Evolutionary conservation across 2,888 invertebrate genomes (phyloP).

Genomic region (Cryptocephalus moraei): DNA sequence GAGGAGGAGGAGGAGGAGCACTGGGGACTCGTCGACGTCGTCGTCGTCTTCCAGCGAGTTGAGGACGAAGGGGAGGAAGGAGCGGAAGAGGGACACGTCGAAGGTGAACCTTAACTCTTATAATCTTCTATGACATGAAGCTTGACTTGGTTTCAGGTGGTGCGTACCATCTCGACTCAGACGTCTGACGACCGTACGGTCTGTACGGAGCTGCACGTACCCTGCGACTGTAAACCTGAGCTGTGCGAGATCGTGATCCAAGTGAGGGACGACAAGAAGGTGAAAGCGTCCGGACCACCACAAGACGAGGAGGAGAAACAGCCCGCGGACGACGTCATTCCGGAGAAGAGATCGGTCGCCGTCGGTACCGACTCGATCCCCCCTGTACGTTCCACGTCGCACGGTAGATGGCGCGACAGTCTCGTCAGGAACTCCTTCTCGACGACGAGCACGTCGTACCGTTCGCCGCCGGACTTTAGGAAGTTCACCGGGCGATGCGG

Average conservation of each 20-base stretch:
- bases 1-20: too few relatives aligned
- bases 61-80: not conserved
- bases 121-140: too few relatives aligned
- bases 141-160: too few relatives aligned
- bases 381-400: not conserved
- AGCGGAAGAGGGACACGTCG: not conserved
- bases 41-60: too few relatives aligned
- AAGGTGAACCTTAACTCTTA: too few relatives aligned
- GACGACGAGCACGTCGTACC: slow-evolving; percentile 33
- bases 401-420: slow-evolving; percentile 25
- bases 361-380: not conserved
- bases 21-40: too few relatives aligned
- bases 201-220: too few relatives aligned
- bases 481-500: not conserved
- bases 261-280: too few relatives aligned
- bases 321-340: not conserved
- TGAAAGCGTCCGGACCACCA: not conserved
- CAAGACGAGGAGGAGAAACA: not conserved
- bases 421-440: slow-evolving; percentile 27
- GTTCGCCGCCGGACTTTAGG: slow-evolving; percentile 31
- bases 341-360: not conserved
- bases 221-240: too few relatives aligned
- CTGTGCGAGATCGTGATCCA: too few relatives aligned
- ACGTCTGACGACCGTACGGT: too few relatives aligned
- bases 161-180: too few relatives aligned